These are phyloP conservation scores for Ptychoptera albimana DNA, from an alignment of 2,888 invertebrate species.

Conservation along the genomic window DNA sequence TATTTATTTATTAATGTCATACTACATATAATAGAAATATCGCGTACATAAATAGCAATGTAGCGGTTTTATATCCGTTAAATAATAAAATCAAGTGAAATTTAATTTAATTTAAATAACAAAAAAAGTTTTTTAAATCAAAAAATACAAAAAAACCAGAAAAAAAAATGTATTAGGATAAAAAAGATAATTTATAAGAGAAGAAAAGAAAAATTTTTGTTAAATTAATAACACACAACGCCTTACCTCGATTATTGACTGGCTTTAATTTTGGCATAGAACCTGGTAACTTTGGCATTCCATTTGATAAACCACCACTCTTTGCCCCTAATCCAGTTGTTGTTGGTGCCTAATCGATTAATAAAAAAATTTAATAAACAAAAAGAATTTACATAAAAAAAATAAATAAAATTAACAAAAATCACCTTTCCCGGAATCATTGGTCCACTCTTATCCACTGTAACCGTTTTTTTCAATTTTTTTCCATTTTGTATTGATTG, in stretches of 20 bases:
- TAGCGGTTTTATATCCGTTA: no score
- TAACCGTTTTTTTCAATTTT: constrained; percentile 67
- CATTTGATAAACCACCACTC: constrained; percentile 22
- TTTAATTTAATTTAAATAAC: no score
- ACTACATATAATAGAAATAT: no score
- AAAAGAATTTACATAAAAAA: not conserved
- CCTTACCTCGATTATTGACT: constrained; percentile 23
- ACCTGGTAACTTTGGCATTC: constrained; percentile 24
- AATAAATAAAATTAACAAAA: constrained; percentile 18
- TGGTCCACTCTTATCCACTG: constrained; percentile 84
- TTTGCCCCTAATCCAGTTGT: constrained; percentile 16
- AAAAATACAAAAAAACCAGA: no score
- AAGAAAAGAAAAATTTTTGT: not conserved
- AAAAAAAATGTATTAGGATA: no score
- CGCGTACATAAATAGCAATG: no score
- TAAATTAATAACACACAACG: not conserved
- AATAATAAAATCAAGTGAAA: no score
- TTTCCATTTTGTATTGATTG: constrained; percentile 72
- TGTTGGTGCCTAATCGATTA: constrained; percentile 3
- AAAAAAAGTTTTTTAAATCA: no score
- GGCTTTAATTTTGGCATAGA: constrained; percentile 31
- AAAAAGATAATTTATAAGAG: not conserved
- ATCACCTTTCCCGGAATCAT: constrained; percentile 48
- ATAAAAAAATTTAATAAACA: not conserved
- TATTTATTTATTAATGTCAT: no score